These are phyloP conservation scores for Cinara cedri DNA, from an alignment of 2,888 invertebrate genomes.

Conservation along the genomic window DNA sequence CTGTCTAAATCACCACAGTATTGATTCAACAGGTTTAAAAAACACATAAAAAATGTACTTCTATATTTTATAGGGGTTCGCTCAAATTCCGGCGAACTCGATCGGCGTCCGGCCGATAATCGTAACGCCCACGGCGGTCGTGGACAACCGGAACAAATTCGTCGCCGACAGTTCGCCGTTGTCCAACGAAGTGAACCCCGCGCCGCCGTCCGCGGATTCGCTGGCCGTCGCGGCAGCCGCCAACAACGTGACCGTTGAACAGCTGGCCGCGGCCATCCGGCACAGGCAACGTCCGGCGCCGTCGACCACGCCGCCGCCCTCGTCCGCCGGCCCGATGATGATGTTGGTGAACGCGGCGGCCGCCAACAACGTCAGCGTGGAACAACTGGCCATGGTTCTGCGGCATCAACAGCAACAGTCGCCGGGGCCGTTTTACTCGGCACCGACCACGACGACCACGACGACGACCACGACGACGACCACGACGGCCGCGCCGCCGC, in stretches of 20 bases:
- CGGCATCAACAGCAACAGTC: conserved; percentile 60
- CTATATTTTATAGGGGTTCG: conserved; percentile 24
- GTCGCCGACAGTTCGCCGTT: neutral
- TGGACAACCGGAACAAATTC: neutral
- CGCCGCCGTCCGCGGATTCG: conserved; percentile 32
- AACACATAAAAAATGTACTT: no score
- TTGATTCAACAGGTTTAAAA: no score
- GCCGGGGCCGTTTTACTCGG: conserved; percentile 36
- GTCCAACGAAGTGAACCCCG: conserved; percentile 59
- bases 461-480: conserved; percentile 63
- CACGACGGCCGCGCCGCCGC: conserved; percentile 63
- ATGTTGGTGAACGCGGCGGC: conserved; percentile 67
- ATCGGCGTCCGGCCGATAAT: conserved; percentile 13
- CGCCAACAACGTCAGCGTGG: conserved; percentile 79
- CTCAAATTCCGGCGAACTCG: conserved; percentile 1
- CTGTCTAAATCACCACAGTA: no score
- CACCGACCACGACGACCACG: conserved; percentile 59
- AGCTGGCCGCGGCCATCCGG: no score
- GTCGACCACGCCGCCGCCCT: no score
- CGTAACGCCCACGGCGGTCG: neutral
- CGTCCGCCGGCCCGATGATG: conserved; percentile 28
- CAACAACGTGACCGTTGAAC: conserved; percentile 70
- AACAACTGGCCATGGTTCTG: conserved; percentile 75
- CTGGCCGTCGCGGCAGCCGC: conserved; percentile 66
- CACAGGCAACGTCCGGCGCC: no score